Conservation (phyloP, 2,113 vertebrate species). For the Benitochromis conjunctus region DNA sequence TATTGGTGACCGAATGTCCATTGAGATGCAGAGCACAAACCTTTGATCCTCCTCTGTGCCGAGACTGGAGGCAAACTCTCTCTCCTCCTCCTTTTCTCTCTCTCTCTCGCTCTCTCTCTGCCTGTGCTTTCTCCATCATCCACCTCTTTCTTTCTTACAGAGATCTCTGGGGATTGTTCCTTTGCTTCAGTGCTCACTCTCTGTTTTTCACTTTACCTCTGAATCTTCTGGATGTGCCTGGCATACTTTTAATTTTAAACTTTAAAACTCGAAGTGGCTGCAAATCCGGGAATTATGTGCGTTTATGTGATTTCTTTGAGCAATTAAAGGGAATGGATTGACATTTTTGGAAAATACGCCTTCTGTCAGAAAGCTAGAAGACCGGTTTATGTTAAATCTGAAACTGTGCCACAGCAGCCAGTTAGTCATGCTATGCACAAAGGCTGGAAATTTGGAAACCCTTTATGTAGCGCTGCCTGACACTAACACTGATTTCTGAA, state of each 20-base stretch:
- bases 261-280: not conserved
- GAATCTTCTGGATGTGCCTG: constrained; percentile 34
- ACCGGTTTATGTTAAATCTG: not conserved
- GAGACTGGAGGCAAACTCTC: constrained; percentile 65
- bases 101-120: not conserved
- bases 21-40: constrained; percentile 74
- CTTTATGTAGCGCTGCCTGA: not conserved
- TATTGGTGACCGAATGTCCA: constrained; percentile 67
- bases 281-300: not conserved
- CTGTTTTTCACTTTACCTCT: constrained; percentile 44
- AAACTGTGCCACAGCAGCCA: not conserved
- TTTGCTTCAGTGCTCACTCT: constrained; percentile 41
- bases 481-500: not conserved
- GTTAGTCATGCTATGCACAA: not conserved
- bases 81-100: constrained; percentile 17
- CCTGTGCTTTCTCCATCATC: constrained; percentile 51
- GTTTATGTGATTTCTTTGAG: not conserved
- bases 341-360: not conserved
- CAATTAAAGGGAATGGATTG: not conserved
- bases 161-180: constrained; percentile 55
- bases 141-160: constrained; percentile 45
- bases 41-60: constrained; percentile 72
- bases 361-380: not conserved
- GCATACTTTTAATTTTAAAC: constrained; percentile 8
- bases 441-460: not conserved